phyloP scores from a whole-genome alignment of 2,888 invertebrate species.

The Apamea epomidion region DNA sequence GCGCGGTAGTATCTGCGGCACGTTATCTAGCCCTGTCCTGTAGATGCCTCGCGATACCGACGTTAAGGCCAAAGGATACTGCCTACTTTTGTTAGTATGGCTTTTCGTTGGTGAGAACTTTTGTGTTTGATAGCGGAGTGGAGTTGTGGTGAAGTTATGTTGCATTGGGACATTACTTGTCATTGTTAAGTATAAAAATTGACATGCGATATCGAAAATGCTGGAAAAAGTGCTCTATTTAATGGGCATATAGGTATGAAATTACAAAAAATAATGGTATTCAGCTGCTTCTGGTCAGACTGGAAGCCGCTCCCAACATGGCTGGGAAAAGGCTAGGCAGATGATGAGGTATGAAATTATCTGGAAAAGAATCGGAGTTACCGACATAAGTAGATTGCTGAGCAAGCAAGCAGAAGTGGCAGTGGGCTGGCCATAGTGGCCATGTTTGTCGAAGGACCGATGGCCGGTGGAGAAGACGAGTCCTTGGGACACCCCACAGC shows the following conservation, averaged over 20 bases:
- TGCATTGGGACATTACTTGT: background rate
- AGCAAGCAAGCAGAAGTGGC: background rate
- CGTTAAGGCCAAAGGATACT: slow-evolving; percentile 46
- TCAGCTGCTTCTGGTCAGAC: no score
- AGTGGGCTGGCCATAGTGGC: background rate
- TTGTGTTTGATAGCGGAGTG: slow-evolving; percentile 2
- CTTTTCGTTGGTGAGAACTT: slow-evolving; percentile 49
- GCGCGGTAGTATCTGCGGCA: slow-evolving; percentile 59
- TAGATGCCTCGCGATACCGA: slow-evolving; percentile 62
- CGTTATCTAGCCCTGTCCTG: slow-evolving; percentile 63
- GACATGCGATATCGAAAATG: background rate
- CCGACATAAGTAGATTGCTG: background rate
- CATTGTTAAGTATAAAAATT: no score
- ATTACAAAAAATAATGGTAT: no score
- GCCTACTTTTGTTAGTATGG: slow-evolving; percentile 39
- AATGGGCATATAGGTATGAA: background rate
- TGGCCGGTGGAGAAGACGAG: background rate
- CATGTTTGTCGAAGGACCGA: background rate
- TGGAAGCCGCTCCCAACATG: no score
- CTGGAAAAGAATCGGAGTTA: background rate
- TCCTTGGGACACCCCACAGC: background rate
- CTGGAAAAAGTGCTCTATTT: background rate
- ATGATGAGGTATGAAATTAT: background rate
- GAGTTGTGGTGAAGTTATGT: background rate
- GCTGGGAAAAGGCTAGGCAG: no score